A percentile compares a stretch with the other conserved stretches of the same genome.
Conservation (phyloP, 2,797 vertebrate species). For the Acanthurus lineatus region DNA sequence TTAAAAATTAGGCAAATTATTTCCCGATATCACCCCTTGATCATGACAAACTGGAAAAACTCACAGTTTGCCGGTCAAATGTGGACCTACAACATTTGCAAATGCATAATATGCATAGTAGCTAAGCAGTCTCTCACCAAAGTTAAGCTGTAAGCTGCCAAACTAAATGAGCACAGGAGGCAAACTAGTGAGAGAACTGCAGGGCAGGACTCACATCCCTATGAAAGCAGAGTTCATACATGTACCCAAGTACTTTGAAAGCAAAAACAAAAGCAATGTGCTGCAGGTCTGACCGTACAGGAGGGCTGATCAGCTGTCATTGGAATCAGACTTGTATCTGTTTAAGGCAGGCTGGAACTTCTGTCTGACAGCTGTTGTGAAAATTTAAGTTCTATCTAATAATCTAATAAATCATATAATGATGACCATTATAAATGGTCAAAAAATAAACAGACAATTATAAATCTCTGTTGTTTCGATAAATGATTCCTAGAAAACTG, state of each 20-base stretch:
- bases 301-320: constrained; percentile 32
- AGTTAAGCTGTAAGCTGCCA: constrained; percentile 48
- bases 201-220: neutral
- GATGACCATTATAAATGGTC: neutral
- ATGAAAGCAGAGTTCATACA: neutral
- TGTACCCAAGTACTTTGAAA: neutral
- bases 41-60: neutral
- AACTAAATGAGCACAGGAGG: constrained; percentile 30
- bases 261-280: neutral
- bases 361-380: neutral
- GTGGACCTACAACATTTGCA: neutral
- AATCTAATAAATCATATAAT: too few relatives aligned
- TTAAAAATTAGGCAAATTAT: neutral
- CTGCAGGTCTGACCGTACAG: neutral
- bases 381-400: neutral
- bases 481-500: neutral
- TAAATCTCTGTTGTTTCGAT: neutral
- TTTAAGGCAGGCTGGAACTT: neutral
- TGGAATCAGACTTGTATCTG: constrained; percentile 40
- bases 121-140: neutral
- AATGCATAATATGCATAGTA: neutral
- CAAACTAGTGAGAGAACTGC: neutral
- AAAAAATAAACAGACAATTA: neutral
- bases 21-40: neutral
- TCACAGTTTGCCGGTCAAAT: constrained; percentile 51